Base-by-base conservation (phyloP, 1,140 invertebrate species). In the Spodoptera frugiperda region DNA sequence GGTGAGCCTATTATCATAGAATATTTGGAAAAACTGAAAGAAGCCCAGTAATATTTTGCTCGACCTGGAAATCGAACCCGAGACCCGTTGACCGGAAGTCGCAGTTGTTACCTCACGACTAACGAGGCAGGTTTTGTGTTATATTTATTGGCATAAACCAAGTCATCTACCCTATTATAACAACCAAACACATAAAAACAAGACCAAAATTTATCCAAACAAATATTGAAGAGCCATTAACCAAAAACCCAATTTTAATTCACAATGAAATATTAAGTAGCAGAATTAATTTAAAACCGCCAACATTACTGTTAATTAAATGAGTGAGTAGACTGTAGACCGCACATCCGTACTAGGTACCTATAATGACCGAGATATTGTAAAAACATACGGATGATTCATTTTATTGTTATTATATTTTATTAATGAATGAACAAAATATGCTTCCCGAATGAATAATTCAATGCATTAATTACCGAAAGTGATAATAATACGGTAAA, bases 301-400 rank as follows among this genome's bases (percentile, higher is more conserved):
- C 2, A 30, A 70, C 65, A 70, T 70, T 70, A 70, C 65, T 53
- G 49, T 70, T 70, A 70, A 70, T 70, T 53, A 70, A 70, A 33
- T 49, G 59, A 63, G 59, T 48, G 49, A 49, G 63, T 67, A 67
- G 63, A 67, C 63, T 19, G 19, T 14, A 17, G 39, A 49, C 44
- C 63, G 19, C 63, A 25, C 46, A 21, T 30, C 44, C 63, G 6
- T 5, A 67, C 17, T 39, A 4, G 33, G 33, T 48, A 49, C 17
- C n/a, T 5, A 67, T 49, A 14, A 44, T 49, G 21, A 11, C 44
- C 30, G n/a, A 30, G 30, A 61, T 39, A 61, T 39, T 61, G 57
- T 61, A 61, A 61, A 49, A 67, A 67, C 19, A 67, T 49, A 67
- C 44, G 19, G 44, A 67, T 67, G 33, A 39, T 10, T 39, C 33